Evolutionary conservation across 2,888 invertebrate genomes (phyloP), one percentile per base, ranked within the genome.

Genomic region (Plutella xylostella): DNA sequence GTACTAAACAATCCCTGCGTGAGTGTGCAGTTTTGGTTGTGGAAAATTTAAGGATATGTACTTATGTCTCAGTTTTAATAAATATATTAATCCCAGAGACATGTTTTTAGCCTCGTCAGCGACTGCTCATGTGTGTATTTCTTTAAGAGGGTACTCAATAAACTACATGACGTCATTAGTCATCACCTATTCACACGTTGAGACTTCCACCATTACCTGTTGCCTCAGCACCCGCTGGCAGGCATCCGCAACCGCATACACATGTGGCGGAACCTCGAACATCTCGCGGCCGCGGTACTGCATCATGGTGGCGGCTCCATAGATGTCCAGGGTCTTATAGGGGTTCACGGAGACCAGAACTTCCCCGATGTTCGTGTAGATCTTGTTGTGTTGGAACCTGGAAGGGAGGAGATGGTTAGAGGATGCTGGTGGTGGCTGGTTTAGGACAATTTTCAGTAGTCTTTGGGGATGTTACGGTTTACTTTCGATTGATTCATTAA

Each of bases 281-380:
- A 98, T 88, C 85, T 98, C 98, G 60, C 98, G 85, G 11, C 94
- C 96, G 85, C 78, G 52, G 82, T 98, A 98, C 79, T 94, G 90
- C 50, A 92, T 91, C 70, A 99, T 91, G 64, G 91, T 89, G 52
- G 92, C 90, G 44, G 88, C 85, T 47, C 92, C 94, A 84, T 98
- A 99, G 67, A 98, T 95, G 71, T 95, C 94, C 75, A 97, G 88
- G 38, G 87, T 90, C 67, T 92, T 90, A 86, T 99, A 99, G 1
- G 98, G 98, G 83, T 99, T 99, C 56, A 99, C 93, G 0, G 98
- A 97, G 33, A 99, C 96, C 67, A 95, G 92, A 59, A 97, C 97
- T 83, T 99, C 98, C 34, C 98, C 98, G 59, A 99, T 99, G 83
- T 98, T 98, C 6, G 98, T 97, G 87, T 98, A 98, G 68, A 98